Base-by-base conservation (phyloP, 2,113 vertebrate species). In the Osmerus mordax region DNA sequence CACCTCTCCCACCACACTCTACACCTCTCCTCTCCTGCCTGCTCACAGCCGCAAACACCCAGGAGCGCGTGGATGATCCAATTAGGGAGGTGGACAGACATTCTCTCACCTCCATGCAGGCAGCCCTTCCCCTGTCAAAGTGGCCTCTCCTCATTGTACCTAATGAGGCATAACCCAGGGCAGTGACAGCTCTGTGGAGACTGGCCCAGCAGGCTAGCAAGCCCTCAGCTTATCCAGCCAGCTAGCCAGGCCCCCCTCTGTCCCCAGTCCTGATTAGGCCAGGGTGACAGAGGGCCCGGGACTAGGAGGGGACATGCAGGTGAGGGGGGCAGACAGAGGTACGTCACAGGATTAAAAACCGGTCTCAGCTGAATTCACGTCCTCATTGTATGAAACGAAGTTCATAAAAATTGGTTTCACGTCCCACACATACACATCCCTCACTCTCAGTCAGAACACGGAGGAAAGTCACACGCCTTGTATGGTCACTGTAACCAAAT, bases 131-230 rank as follows among this genome's bases (percentile, higher is more conserved):
- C 63, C 74, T 69, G 80, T 79, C 81, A 81, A 70, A 73, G 68
- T 16, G 61, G 23, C 54, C 72, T 76, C 73, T 71, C 58, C 69
- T 86, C 83, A 75, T 69, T 70, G 78, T 65, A 78, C 70, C 71
- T 85, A 89, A 89, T 85, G 81, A 88, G 73, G 80, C 82, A 81
- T 79, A 76, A 79, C 81, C 80, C 77, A 64, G 64, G 36, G 67
- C 52, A 65, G 55, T 83, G 80, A 78, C 80, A 84, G 77, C 59
- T 41, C 65, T 54, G 5, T 25, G 6, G 51, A 67, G 62, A n/a
- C 28, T 8, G 55, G 29, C 2, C 51, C 21, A 51, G 36, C 11
- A n/a, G 52, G 29, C 19, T n/a, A 54, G 11, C 23, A 23, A 23
- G 67, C 18, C 71, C 55, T 72, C 78, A 75, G 78, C 21, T 63